Conservation (phyloP, 2,888 invertebrate genomes). For the Orthosia gracilis region DNA sequence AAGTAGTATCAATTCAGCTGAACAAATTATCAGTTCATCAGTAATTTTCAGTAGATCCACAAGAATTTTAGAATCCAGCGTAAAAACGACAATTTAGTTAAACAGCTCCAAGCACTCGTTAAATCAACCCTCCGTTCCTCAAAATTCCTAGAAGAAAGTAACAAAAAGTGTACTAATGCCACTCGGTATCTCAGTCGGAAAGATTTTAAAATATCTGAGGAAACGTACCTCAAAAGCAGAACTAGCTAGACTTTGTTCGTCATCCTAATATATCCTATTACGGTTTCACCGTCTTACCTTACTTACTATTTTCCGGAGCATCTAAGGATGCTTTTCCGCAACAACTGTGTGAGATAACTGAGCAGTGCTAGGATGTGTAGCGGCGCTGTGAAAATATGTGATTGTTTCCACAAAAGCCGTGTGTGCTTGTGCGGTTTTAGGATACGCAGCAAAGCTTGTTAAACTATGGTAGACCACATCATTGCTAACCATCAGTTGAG, state of each 20-base stretch:
- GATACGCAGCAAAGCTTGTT: background rate
- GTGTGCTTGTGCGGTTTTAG: background rate
- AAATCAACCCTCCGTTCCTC: slow-evolving; percentile 28
- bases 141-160: slow-evolving; percentile 32
- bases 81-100: slow-evolving; percentile 27
- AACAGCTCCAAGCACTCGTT: slow-evolving; percentile 44
- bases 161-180: slow-evolving; percentile 50
- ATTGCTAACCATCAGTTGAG: no score
- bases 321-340: background rate
- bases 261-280: slow-evolving; percentile 54
- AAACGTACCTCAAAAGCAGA: slow-evolving; percentile 41
- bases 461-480: no score
- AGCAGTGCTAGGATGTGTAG: background rate
- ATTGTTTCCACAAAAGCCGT: background rate
- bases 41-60: background rate
- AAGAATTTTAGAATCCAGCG: background rate
- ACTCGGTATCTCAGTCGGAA: slow-evolving; percentile 30
- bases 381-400: background rate
- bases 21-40: background rate
- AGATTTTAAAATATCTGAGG: slow-evolving; percentile 48
- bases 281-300: slow-evolving; percentile 17
- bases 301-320: slow-evolving; percentile 7
- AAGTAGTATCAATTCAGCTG: no score
- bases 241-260: slow-evolving; percentile 52
- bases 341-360: background rate